Evolutionary conservation across 2,888 invertebrate genomes (phyloP), one percentile per base, ranked within the genome.

Genomic region (Aproaerema taeniolella): DNA sequence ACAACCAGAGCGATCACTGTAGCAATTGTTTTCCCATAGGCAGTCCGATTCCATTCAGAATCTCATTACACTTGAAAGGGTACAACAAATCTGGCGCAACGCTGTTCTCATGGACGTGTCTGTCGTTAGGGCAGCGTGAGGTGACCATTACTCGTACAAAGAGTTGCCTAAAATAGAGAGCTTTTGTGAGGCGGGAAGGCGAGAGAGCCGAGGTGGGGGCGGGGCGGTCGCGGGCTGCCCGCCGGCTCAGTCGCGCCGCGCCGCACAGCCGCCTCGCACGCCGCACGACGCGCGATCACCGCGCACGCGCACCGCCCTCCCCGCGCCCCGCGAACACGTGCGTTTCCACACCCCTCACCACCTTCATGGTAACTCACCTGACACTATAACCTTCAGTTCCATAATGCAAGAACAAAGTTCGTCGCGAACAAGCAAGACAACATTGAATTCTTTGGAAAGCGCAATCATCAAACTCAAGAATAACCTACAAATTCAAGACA

Each of bases 91-190:
- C 82, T 80, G 77, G 81, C 75, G 75, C 83, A 81, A 79, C 67
- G 67, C 61, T 61, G 70, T 82, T 86, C 86, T 83, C 83, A 82
- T 85, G 86, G 74, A 82, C 83, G 81, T 82, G 83, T 81, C 77
- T 78, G 78, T 85, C 83, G 83, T 83, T 83, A 81, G 81, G 76
- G 77, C 82, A 73, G 77, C 85, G 85, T 85, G 86, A 86, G 86
- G 81, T 85, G 85, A 86, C 85, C 86, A 86, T 86, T 86, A 86
- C 82, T 68, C 58, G 67, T 83, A 85, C 85, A 86, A 86, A 85
- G 85, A 85, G 81, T 83, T 86, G 81, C 86, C 86, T 85, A 86
- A 86, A 85, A 85, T 83, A 85, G 85, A 85, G 83, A 85, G 82
- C 83, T 85, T 83, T 83, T 82, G 83, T 83, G 63, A 81, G 82